Percentiles rank a stretch among this genome's conserved stretches.
Evolutionary conservation across 2,113 vertebrate species (phyloP).

Genomic region (Peromyscus leucopus): DNA sequence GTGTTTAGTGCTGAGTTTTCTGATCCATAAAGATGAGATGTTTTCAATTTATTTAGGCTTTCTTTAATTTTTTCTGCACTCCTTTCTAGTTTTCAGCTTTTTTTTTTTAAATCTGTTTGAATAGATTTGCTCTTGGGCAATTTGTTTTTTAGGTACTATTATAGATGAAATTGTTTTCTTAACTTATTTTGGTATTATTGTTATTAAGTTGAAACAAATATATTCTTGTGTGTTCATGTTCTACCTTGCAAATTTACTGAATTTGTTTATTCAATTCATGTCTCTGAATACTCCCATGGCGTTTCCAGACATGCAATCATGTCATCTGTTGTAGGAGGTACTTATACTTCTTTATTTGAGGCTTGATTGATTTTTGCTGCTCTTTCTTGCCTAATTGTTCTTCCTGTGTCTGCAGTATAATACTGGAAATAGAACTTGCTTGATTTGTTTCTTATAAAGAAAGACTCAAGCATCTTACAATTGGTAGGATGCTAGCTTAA

Average conservation of each 20-base stretch:
- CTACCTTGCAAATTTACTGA: neutral
- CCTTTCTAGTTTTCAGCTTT: slow-evolving; percentile 1
- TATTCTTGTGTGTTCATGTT: neutral
- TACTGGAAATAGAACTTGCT: neutral
- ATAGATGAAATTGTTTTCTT: neutral
- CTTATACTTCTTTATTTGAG: neutral
- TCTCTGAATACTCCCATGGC: neutral
- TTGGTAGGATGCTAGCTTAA: neutral
- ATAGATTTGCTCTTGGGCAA: neutral
- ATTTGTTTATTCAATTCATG: neutral
- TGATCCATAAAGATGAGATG: neutral
- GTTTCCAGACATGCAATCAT: neutral
- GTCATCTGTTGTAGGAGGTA: neutral
- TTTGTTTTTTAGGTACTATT: slow-evolving; percentile 9
- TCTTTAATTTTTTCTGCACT: neutral
- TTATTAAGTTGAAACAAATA: neutral
- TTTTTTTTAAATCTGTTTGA: neutral
- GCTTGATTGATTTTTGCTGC: neutral
- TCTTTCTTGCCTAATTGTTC: neutral
- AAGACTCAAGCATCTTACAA: neutral
- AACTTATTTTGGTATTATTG: neutral
- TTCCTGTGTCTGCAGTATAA: neutral
- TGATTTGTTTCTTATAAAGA: neutral
- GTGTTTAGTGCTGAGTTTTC: neutral
- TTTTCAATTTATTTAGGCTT: neutral